Percentiles rank a stretch among this genome's conserved stretches.
These are phyloP conservation scores for Onychomys leucogaster DNA, from an alignment of 2,797 vertebrate species.

Conservation along the genomic window DNA sequence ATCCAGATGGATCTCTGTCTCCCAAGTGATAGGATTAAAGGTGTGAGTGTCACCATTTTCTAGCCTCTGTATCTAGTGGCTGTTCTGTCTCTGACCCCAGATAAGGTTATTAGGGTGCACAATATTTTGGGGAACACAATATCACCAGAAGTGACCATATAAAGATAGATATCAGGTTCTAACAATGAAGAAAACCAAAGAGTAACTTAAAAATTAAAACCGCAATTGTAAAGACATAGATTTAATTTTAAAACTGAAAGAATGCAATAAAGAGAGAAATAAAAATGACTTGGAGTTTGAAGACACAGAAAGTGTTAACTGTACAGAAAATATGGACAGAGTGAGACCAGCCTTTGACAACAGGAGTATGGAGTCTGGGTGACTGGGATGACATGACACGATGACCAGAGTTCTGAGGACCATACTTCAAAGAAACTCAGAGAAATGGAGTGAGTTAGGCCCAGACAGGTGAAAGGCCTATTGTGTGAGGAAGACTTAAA, in stretches of 20 bases:
- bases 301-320: not conserved
- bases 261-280: not conserved
- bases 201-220: not conserved
- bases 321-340: not conserved
- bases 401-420: not conserved
- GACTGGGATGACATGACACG: not conserved
- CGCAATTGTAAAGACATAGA: not conserved
- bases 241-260: constrained; percentile 23
- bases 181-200: constrained; percentile 19
- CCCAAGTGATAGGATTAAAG: too few species aligned
- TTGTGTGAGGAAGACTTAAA: not conserved
- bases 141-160: not conserved
- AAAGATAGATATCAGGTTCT: not conserved
- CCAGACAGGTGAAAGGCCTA: not conserved
- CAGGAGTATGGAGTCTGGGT: not conserved
- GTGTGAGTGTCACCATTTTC: too few species aligned
- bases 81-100: too few species aligned
- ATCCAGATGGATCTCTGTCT: too few species aligned
- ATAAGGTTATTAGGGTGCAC: too few species aligned
- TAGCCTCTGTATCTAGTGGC: too few species aligned
- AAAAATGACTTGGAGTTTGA: not conserved
- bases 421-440: not conserved
- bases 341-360: too few species aligned
- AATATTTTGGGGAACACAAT: too few species aligned
- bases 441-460: not conserved